Base-by-base conservation (phyloP, 1,140 invertebrate genomes). In the Lepidotrigona ventralis region DNA sequence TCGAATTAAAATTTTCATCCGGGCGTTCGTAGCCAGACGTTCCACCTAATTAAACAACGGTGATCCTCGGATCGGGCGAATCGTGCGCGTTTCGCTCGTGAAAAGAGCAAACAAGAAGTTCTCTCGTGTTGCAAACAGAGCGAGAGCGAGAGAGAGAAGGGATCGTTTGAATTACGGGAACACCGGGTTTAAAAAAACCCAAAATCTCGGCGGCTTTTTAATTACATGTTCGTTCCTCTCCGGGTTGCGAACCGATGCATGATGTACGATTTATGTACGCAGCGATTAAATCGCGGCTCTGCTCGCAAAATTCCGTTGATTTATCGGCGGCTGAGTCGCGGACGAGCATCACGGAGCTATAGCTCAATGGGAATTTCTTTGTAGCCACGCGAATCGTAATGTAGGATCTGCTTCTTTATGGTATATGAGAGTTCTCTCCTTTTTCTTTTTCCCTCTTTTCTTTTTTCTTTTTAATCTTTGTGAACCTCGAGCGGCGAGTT, bases 191-290 rank as follows among this genome's bases (percentile, higher is more conserved):
- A 21, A 33, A 58, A 71, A 80, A 72, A 80, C 0, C 26, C 39
- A 54, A 72, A 80, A 80, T 80, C 54, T n/a, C 17, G 14, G 53
- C 39, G 54, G 54, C 15, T 75, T 75, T 81, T 81, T 81, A 75
- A 75, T 81, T 66, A 68, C 72, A 56, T 74, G 60, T 33, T 19
- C 29, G 58, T 33, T 33, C 17, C 51, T 39, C 17, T 46, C 26
- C 46, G 21, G 2, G 58, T 66, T 81, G 0, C 46, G 56, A 75
- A 80, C 69, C 78, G 33, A 79, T 72, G 68, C 53, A 63, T 72
- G 54, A 60, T 79, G 68, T 46, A 72, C 78, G 66, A 75, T 46
- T 14, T 29, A 66, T 26, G 60, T n/a, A 75, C 29, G 60, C 79
- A 46, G 23, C 54, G 79, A 80, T 63, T 26, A 68, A 68, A 76